Percentiles rank a stretch among this genome's conserved stretches.
These are phyloP conservation scores for Oligia fasciuncula DNA, from an alignment of 2,888 invertebrate genomes.

Conservation along the genomic window DNA sequence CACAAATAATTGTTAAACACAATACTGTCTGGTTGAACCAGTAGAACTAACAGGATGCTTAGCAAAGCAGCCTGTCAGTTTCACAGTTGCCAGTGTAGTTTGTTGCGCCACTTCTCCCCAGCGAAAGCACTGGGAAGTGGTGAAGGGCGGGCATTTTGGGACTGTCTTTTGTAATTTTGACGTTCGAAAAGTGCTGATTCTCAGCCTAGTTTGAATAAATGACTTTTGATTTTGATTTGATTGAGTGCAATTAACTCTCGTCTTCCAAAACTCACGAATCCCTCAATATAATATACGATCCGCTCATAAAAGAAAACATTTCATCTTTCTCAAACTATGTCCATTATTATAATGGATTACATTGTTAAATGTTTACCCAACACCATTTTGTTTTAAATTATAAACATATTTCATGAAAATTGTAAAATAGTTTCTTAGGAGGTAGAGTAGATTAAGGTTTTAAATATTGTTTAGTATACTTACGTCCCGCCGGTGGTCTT, in stretches of 20 bases:
- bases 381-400: not conserved
- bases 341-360: not conserved
- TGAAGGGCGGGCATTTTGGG: too few relatives aligned
- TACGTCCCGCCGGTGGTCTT: constrained; percentile 88
- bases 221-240: too few relatives aligned
- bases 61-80: not conserved
- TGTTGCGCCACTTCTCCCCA: too few relatives aligned
- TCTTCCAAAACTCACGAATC: not conserved
- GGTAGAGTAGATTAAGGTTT: not conserved
- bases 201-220: too few relatives aligned
- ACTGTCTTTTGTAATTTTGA: too few relatives aligned
- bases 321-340: not conserved
- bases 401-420: not conserved
- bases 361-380: not conserved
- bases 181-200: too few relatives aligned
- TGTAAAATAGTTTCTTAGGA: not conserved
- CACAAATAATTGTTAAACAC: not conserved
- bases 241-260: too few relatives aligned
- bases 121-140: too few relatives aligned
- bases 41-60: too few relatives aligned
- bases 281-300: not conserved
- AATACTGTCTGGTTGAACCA: not conserved
- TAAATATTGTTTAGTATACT: constrained; percentile 53
- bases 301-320: not conserved
- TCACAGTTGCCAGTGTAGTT: not conserved